Evolutionary conservation across 2,888 invertebrate species (phyloP).

Genomic region (Pristionchus maxplancki): DNA sequence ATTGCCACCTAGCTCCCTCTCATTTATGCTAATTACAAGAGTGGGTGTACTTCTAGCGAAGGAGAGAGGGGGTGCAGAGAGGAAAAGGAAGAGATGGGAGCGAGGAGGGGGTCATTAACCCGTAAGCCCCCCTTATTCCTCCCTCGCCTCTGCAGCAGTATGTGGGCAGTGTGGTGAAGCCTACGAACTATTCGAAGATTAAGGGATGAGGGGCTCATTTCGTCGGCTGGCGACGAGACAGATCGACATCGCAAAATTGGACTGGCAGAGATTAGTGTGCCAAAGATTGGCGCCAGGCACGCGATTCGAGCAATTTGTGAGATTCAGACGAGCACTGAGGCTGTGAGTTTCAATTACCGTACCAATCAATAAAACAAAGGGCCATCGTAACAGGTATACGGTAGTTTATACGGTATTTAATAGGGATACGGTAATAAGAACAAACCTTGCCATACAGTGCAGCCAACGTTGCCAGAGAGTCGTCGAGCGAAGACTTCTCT

Average conservation of each 20-base stretch:
- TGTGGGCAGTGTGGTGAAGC: background rate
- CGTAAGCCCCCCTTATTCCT: background rate
- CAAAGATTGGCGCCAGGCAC: background rate
- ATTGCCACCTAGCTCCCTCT: background rate
- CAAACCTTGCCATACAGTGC: constrained; percentile 1
- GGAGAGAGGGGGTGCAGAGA: background rate
- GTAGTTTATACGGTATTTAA: background rate
- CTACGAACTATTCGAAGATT: background rate
- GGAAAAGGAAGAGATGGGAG: background rate
- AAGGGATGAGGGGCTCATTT: background rate
- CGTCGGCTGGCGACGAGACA: background rate
- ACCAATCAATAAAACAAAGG: too few relatives aligned
- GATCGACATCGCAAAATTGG: background rate
- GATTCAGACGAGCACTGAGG: too few relatives aligned
- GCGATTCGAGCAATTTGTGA: background rate
- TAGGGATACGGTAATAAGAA: background rate
- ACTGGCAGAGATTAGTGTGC: background rate
- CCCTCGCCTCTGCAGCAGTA: background rate
- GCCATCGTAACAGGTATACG: too few relatives aligned
- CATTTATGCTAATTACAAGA: constrained; percentile 27
- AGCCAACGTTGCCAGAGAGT: background rate
- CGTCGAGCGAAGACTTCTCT: background rate
- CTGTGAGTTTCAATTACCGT: background rate
- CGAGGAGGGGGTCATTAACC: constrained; percentile 15
- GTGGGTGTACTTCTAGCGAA: constrained; percentile 2